Base-by-base conservation (phyloP, 2,113 vertebrate species). In the Myotis lucifugus region DNA sequence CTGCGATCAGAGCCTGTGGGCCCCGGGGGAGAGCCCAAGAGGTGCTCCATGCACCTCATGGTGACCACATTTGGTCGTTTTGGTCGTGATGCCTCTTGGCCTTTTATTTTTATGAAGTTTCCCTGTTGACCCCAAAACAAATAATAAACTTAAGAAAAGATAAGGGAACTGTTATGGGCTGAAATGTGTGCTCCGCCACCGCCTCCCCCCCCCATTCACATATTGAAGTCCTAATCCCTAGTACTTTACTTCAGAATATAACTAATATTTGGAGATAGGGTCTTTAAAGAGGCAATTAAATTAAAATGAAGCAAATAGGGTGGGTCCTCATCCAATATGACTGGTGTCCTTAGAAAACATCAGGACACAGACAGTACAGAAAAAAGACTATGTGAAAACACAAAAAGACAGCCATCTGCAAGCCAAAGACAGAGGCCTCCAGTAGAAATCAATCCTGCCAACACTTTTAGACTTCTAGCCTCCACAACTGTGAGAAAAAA, bases 91-190 rank as follows among this genome's bases (percentile, higher is more conserved):
- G 46, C 46, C 46, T 46, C 46, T 46, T 46, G 46, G 46, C 46
- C 46, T 46, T 46, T 46, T 46, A 46, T 46, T 46, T 82, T 81
- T 59, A 78, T 67, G 25, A 61, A 48, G 17, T 66, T 85, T 66
- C 69, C 70, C 88, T 32, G 12, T 54, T 70, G 61, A 87, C n/a
- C 69, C 32, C 7, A 37, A n/a, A 76, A 86, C 76, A 77, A 92
- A 94, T 15, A 84, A 81, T 67, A 76, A 81, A 21, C 79, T 66
- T n/a, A 85, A 94, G 64, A 81, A 74, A 86, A 48, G 34, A 72
- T 54, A 52, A 50, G 14, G 48, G 52, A 83, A 25, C 25, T 70
- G 23, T 61, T 37, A 32, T 2, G 19, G 9, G 61, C 12, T 87
- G 12, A 86, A 78, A 0, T 72, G n/a, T 54, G 48, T 67, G 29